Percentiles rank a stretch among this genome's conserved stretches.
Conservation (phyloP, 2,113 vertebrate species). For the Tympanuchus pallidicinctus region DNA sequence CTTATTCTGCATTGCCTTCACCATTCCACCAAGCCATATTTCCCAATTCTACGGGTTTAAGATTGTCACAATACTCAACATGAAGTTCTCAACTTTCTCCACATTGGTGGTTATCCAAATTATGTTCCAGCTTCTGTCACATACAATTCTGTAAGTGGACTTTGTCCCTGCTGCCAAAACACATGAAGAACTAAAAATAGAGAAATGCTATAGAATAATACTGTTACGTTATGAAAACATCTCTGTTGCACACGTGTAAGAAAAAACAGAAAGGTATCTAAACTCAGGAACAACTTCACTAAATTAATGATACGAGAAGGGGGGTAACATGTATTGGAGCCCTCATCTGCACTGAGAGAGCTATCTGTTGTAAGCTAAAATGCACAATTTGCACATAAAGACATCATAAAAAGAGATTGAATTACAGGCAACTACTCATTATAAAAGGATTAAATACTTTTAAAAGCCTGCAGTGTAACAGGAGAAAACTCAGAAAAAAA, state of each 20-base stretch:
- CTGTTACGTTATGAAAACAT: neutral
- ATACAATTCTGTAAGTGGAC: neutral
- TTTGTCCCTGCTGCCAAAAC: neutral
- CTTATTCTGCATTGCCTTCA: accelerated
- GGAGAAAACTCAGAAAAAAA: neutral
- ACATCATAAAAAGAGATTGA: neutral
- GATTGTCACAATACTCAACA: neutral
- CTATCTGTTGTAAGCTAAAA: neutral
- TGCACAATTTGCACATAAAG: neutral
- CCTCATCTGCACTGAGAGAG: neutral
- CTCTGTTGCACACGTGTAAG: neutral
- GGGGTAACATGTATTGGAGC: neutral
- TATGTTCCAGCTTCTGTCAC: neutral
- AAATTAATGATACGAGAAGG: neutral
- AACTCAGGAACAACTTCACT: too few species aligned
- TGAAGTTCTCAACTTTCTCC: neutral
- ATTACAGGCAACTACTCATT: neutral
- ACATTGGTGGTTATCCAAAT: neutral
- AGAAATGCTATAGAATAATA: accelerated
- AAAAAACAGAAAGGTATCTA: neutral
- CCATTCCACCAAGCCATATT: neutral
- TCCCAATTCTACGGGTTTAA: neutral
- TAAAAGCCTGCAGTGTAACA: neutral
- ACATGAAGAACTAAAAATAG: neutral
- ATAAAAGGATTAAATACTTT: neutral